Evolutionary conservation across 2,797 vertebrate genomes (phyloP), one percentile per base, ranked within the genome.

Genomic region (Protosalanx chinensis): DNA sequence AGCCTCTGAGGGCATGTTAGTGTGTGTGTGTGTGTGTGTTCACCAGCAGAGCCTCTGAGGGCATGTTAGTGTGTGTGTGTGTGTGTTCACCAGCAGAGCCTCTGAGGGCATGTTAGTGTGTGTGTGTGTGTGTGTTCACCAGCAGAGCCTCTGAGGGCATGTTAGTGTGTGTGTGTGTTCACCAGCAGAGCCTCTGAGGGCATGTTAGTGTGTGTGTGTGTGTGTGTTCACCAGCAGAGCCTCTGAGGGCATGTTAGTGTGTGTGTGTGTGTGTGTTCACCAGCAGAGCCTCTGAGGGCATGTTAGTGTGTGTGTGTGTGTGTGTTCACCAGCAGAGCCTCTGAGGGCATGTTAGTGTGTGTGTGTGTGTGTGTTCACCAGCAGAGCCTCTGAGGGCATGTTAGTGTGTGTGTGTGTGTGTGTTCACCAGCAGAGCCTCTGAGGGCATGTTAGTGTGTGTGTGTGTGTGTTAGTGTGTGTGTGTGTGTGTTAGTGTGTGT

Each of bases 181-280:
- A 95, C 94, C 93, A 95, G 37, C 84, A 93, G 91, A 58, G 91
- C 83, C 65, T 94, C 91, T 62, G 90, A 86, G 27, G 79, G 83
- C 82, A 90, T 90, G 72, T 89, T 90, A 2, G 3, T 46, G 13
- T 20, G n/a, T 3, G 37, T 51, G 16, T 35, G 60, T 51, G 64
- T 60, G 65, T n/a, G n/a, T n/a, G n/a, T n/a, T n/a, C n/a, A n/a
- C n/a, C n/a, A n/a, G n/a, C n/a, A n/a, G n/a, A n/a, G n/a, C n/a
- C n/a, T n/a, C n/a, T n/a, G n/a, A n/a, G n/a, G n/a, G n/a, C n/a
- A n/a, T 63, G 59, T 35, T 53, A 64, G n/a, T n/a, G 30, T 32
- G 37, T 49, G 16, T 53, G 69, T 49, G 68, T 60, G 69, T 64
- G 59, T 49, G 67, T 65, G 30, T 84, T 30, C 90, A 95, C 94